These are phyloP conservation scores for Drosophila gaucha DNA, from an alignment of 2,888 invertebrate genomes.

Conservation along the genomic window DNA sequence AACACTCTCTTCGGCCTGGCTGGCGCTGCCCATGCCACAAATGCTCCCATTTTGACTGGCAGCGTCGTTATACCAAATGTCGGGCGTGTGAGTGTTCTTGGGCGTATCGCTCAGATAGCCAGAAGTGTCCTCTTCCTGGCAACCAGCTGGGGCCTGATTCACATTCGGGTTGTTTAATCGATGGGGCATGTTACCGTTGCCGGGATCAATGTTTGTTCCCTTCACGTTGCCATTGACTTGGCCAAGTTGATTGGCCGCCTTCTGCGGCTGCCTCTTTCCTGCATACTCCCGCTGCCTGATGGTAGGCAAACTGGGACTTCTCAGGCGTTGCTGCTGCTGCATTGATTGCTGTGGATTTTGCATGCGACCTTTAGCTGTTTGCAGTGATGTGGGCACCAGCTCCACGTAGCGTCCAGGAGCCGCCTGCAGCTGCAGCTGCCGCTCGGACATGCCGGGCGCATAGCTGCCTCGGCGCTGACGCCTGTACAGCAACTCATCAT, in stretches of 20 bases:
- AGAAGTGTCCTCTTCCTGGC: slow-evolving; percentile 91
- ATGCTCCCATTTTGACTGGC: slow-evolving; percentile 78
- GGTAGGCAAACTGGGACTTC: slow-evolving; percentile 90
- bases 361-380: slow-evolving; percentile 82
- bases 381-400: slow-evolving; percentile 70
- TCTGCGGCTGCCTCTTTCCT: slow-evolving; percentile 71
- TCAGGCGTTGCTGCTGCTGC: slow-evolving; percentile 75
- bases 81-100: slow-evolving; percentile 86
- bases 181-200: slow-evolving; percentile 61
- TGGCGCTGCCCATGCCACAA: slow-evolving; percentile 67
- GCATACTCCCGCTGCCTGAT: slow-evolving; percentile 85
- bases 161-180: slow-evolving; percentile 79
- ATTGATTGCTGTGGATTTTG: slow-evolving; percentile 70
- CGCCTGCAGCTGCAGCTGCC: slow-evolving; percentile 49
- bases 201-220: slow-evolving; percentile 64
- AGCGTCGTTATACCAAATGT: slow-evolving; percentile 84
- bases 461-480: slow-evolving; percentile 62
- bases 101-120: slow-evolving; percentile 93
- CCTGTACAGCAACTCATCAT: slow-evolving; percentile 63
- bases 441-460: slow-evolving; percentile 68
- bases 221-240: slow-evolving; percentile 46
- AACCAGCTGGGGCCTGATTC: slow-evolving; percentile 68
- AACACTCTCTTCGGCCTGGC: slow-evolving; percentile 44
- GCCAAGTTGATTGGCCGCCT: slow-evolving; percentile 69
- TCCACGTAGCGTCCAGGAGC: slow-evolving; percentile 65